These are phyloP conservation scores for Mobula hypostoma DNA, from an alignment of 2,113 vertebrate species.

Conservation along the genomic window DNA sequence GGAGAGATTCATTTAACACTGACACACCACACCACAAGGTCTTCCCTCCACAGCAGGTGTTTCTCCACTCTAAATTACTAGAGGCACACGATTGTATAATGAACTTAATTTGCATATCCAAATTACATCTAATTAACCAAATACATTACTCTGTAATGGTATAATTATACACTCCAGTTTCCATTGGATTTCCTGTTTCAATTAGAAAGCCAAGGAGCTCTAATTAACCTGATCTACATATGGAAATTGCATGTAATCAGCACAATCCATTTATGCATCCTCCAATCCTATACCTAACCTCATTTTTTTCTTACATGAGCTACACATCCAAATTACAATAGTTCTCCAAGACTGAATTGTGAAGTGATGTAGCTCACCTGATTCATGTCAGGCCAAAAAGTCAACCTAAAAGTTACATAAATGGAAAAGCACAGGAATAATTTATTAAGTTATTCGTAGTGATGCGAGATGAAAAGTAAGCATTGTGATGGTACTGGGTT, in stretches of 20 bases:
- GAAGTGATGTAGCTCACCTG: no score
- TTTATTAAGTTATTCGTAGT: neutral
- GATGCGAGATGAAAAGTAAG: no score
- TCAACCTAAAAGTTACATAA: neutral
- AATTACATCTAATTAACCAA: slow-evolving; percentile 25
- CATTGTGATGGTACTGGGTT: neutral
- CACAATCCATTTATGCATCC: neutral
- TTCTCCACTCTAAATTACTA: neutral
- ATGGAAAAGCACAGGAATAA: neutral
- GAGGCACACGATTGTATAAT: slow-evolving; percentile 13
- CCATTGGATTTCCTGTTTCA: neutral
- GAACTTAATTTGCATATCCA: slow-evolving; percentile 18
- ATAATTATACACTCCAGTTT: slow-evolving; percentile 28
- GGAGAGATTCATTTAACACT: neutral
- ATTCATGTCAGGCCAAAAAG: neutral
- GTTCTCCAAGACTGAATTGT: neutral
- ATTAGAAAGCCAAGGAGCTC: neutral
- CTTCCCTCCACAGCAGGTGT: neutral
- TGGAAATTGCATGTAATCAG: slow-evolving; percentile 20
- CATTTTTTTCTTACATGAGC: neutral
- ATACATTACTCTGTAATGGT: neutral
- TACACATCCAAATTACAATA: neutral
- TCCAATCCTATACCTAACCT: neutral
- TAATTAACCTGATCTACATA: slow-evolving; percentile 36
- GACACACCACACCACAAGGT: neutral